A percentile compares a stretch with the other conserved stretches of the same genome.
These are phyloP conservation scores for Danaus melanippus DNA, from an alignment of 1,140 invertebrate species.

Conservation along the genomic window DNA sequence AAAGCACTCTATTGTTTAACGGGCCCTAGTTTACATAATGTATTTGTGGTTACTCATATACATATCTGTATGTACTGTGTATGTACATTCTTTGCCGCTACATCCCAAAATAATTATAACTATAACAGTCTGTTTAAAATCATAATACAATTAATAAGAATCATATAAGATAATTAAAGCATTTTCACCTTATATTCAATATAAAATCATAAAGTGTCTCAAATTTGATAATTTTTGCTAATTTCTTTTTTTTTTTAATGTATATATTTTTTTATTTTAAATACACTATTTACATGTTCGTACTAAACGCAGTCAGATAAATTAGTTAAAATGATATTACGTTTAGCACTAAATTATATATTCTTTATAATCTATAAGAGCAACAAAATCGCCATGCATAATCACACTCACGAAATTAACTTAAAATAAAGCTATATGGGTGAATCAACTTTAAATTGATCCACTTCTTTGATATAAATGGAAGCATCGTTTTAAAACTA, in stretches of 20 bases:
- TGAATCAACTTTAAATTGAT: slow-evolving; percentile 65
- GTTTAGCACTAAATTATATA: slow-evolving; percentile 45
- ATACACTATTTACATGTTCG: slow-evolving; percentile 62
- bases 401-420: slow-evolving; percentile 61
- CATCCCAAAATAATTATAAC: slow-evolving; percentile 57
- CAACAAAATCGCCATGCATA: slow-evolving; percentile 63
- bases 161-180: slow-evolving; percentile 68
- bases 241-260: slow-evolving; percentile 29
- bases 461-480: slow-evolving; percentile 70
- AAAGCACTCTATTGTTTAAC: too few relatives aligned
- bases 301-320: slow-evolving; percentile 57
- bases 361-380: slow-evolving; percentile 45
- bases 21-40: too few relatives aligned
- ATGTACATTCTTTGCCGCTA: slow-evolving; percentile 15
- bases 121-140: slow-evolving; percentile 70
- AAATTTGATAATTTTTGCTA: slow-evolving; percentile 56
- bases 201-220: slow-evolving; percentile 60
- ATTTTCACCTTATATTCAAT: slow-evolving; percentile 68
- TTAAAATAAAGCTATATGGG: slow-evolving; percentile 56
- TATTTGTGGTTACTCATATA: too few relatives aligned
- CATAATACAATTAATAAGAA: slow-evolving; percentile 65
- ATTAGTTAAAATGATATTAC: slow-evolving; percentile 52
- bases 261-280: slow-evolving; percentile 41
- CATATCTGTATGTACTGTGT: too few relatives aligned
- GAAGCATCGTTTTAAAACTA: slow-evolving; percentile 68